Conservation (phyloP, 2,888 invertebrate species). For the Pammene aurita region DNA sequence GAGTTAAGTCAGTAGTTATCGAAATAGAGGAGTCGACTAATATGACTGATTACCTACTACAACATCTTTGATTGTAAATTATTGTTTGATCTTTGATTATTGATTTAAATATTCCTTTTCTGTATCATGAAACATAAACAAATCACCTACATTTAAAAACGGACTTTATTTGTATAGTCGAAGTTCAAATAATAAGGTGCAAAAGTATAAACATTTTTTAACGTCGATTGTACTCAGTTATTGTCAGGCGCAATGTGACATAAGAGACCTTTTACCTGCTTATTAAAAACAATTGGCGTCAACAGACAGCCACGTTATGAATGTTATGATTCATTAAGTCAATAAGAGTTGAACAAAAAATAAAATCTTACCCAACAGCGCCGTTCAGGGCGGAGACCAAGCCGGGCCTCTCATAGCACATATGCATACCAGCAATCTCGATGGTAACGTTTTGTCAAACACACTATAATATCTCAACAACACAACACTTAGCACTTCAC, state of each 20-base stretch:
- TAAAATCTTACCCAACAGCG: slow-evolving; percentile 69
- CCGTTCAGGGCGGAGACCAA: slow-evolving; percentile 78
- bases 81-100: neutral
- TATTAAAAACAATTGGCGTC: no score
- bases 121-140: no score
- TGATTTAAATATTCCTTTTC: no score
- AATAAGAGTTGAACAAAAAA: neutral
- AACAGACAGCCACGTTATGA: no score
- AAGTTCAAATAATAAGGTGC: no score
- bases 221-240: no score
- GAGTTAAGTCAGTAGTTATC: slow-evolving; percentile 27
- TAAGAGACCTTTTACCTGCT: no score
- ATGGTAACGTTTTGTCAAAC: slow-evolving; percentile 32
- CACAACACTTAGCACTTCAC: slow-evolving; percentile 47
- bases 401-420: slow-evolving; percentile 80
- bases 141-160: no score
- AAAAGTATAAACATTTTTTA: no score
- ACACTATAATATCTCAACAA: slow-evolving; percentile 43
- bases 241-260: no score
- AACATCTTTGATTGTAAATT: neutral
- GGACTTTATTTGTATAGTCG: no score
- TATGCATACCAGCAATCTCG: slow-evolving; percentile 76
- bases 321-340: no score
- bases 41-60: slow-evolving; percentile 10
- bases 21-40: slow-evolving; percentile 23